Conservation (phyloP, 2,888 invertebrate species). For the Tyria jacobaeae region DNA sequence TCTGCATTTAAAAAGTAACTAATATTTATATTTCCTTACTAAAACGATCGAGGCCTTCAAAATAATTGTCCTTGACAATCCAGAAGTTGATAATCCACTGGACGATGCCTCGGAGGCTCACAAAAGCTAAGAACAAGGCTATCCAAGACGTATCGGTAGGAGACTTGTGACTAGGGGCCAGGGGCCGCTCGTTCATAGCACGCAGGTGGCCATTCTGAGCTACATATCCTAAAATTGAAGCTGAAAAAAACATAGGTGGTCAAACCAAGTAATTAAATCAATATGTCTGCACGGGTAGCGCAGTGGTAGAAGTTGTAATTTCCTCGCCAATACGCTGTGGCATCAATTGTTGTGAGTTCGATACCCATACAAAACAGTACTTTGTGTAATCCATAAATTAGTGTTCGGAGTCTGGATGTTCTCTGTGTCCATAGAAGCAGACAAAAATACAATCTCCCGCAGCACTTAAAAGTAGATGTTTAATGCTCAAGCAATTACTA, state of each 20-base stretch:
- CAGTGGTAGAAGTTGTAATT: no score
- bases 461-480: no score
- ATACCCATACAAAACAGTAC: no score
- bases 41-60: constrained; percentile 58
- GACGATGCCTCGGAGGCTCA: constrained; percentile 69
- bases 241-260: constrained; percentile 14
- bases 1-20: background rate
- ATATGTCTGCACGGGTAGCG: no score
- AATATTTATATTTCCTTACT: constrained; percentile 58
- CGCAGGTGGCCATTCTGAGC: constrained; percentile 41
- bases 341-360: no score
- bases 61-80: constrained; percentile 75
- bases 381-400: no score
- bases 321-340: no score
- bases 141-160: constrained; percentile 73
- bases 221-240: constrained; percentile 57
- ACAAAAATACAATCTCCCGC: no score
- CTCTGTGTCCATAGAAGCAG: no score
- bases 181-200: constrained; percentile 41
- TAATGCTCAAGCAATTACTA: no score
- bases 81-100: constrained; percentile 78
- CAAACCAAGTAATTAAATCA: no score
- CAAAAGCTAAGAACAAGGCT: constrained; percentile 68
- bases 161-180: background rate
- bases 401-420: no score